Conservation (phyloP, 1,140 invertebrate genomes). For the Arctopsyche grandis region DNA sequence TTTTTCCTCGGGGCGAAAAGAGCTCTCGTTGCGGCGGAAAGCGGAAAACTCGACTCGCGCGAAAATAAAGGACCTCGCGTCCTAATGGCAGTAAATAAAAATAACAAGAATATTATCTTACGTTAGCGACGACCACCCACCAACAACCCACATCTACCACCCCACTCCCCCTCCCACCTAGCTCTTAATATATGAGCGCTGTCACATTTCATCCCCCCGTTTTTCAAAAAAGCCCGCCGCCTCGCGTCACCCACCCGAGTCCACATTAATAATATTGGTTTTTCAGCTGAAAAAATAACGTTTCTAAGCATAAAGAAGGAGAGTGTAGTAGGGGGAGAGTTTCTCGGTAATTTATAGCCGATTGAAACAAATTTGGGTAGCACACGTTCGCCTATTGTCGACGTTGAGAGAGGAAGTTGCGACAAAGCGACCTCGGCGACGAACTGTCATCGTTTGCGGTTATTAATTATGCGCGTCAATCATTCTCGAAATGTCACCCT, state of each 20-base stretch:
- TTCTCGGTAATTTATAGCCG: slow-evolving; percentile 42
- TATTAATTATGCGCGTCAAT: slow-evolving; percentile 27
- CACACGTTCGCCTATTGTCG: background rate
- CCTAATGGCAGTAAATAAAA: slow-evolving; percentile 43
- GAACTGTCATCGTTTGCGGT: slow-evolving; percentile 18
- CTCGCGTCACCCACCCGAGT: slow-evolving; percentile 15
- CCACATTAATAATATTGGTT: slow-evolving; percentile 51
- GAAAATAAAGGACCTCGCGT: background rate
- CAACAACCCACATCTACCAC: slow-evolving; percentile 14
- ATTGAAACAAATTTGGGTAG: slow-evolving; percentile 38
- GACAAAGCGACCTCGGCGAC: background rate
- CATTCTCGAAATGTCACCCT: slow-evolving; percentile 4
- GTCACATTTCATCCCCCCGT: slow-evolving; percentile 38
- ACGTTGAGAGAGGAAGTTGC: background rate
- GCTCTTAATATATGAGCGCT: slow-evolving; percentile 26
- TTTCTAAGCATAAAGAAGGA: background rate
- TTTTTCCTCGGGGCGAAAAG: background rate
- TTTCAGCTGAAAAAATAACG: slow-evolving; percentile 40
- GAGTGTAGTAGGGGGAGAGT: background rate
- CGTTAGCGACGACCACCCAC: background rate
- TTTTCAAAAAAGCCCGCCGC: slow-evolving; percentile 33
- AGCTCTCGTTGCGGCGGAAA: background rate
- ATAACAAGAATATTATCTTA: slow-evolving; percentile 50
- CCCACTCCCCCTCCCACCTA: background rate
- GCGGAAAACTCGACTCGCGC: slow-evolving; percentile 4